Evolutionary conservation across 2,113 vertebrate species (phyloP).

Genomic region (Aphelocoma coerulescens): DNA sequence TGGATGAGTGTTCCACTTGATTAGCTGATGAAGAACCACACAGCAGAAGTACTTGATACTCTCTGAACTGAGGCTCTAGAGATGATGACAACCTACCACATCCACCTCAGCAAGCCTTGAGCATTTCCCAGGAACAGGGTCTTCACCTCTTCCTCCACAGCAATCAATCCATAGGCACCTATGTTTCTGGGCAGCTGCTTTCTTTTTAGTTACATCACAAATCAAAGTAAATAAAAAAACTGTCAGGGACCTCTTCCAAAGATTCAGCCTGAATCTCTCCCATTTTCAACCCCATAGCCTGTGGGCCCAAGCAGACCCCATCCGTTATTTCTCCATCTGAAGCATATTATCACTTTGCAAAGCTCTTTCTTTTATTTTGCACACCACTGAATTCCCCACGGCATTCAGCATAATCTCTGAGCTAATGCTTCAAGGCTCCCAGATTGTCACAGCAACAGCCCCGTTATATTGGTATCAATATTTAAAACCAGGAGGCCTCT

Average conservation of each 20-base stretch:
- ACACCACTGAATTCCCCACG: neutral
- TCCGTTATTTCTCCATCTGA: neutral
- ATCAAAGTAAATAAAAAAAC: constrained; percentile 11
- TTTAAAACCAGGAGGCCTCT: neutral
- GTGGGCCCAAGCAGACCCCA: neutral
- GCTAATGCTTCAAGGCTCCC: neutral
- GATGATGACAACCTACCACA: neutral
- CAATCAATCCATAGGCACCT: neutral
- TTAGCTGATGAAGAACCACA: neutral
- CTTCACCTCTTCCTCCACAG: constrained; percentile 3
- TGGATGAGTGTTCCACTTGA: neutral
- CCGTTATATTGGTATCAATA: neutral
- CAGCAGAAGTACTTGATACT: neutral
- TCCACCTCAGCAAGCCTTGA: neutral
- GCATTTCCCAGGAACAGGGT: neutral
- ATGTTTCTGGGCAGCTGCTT: constrained; percentile 3
- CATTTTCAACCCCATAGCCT: neutral
- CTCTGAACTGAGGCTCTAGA: neutral
- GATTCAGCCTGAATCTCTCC: neutral
- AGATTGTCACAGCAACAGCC: neutral
- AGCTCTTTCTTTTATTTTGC: neutral
- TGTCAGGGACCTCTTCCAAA: neutral
- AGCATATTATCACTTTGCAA: neutral
- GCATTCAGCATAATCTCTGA: neutral
- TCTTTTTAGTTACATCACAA: constrained; percentile 40